Percentiles rank a stretch among this genome's conserved stretches.
Evolutionary conservation across 2,113 vertebrate genomes (phyloP).

Genomic region (Mastomys coucha): DNA sequence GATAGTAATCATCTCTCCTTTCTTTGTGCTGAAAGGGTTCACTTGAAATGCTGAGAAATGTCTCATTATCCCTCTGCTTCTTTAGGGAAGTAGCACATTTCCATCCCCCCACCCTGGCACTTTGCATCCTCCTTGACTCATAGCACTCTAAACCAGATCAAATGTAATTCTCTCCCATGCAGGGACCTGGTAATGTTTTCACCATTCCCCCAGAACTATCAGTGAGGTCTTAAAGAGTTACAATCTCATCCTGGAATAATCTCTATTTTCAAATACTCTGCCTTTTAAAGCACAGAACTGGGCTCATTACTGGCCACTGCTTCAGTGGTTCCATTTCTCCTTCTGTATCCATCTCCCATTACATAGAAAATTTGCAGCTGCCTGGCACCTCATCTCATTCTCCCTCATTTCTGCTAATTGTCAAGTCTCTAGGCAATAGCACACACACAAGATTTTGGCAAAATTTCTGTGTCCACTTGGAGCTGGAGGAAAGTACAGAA

Average conservation of each 20-base stretch:
- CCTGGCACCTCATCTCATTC: too few relatives aligned
- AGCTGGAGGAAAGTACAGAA: not conserved
- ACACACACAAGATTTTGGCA: not conserved
- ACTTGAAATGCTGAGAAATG: not conserved
- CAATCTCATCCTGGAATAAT: too few relatives aligned
- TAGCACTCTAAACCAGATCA: not conserved
- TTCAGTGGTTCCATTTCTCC: fast-evolving
- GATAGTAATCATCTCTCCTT: not conserved
- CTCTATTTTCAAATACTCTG: fast-evolving
- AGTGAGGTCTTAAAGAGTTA: not conserved
- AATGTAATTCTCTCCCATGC: fast-evolving
- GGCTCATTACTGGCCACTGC: fast-evolving
- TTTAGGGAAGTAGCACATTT: not conserved
- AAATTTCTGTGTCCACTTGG: not conserved
- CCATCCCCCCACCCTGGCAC: fast-evolving
- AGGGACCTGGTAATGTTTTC: not conserved
- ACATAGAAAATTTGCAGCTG: not conserved
- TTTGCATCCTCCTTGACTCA: not conserved
- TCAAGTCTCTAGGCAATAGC: not conserved
- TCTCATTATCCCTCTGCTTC: not conserved
- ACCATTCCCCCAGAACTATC: too few relatives aligned
- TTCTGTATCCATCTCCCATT: not conserved
- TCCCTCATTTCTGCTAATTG: not conserved
- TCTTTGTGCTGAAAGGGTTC: not conserved
- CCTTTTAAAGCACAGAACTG: not conserved